Evolutionary conservation across 2,797 vertebrate genomes (phyloP), one percentile per base, ranked within the genome.

Genomic region (Amblyraja radiata): DNA sequence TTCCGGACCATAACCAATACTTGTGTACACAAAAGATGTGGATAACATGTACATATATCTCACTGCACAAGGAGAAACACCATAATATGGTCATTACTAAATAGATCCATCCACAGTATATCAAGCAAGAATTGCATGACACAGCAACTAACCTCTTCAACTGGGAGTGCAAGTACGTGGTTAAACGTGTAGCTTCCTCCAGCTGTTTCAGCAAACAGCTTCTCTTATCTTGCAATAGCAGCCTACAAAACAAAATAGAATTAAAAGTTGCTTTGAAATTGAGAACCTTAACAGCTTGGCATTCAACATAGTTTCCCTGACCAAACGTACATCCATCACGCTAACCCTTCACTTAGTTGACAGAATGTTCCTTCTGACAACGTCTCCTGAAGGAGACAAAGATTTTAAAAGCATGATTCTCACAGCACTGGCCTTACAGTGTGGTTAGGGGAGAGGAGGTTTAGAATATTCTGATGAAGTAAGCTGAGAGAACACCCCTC

Each of bases 111-210:
- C 25, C 13, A 92, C 3, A 54, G n/a, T 25, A 28, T 28, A 54
- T 14, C 10, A 58, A 46, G 10, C 14, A 74, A 46, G 93, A n/a
- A 16, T n/a, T 39, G n/a, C 32, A 46, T 18, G 25, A 73, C 8
- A 28, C 58, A 65, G 80, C 14, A 78, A 36, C 84, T 88, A 68
- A 99, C 98, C 98, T 99, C 96, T 98, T 99, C 93, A 99, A 97
- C 96, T 99, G 99, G 76, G 98, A 98, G 95, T 98, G 98, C 93
- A 99, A 97, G 96, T 99, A 99, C 9, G 98, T 99, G 77, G 97
- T 97, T 95, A 99, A 96, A 93, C 97, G 97, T 0, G 98, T 99
- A 4, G 98, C 98, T 95, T 99, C 98, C 96, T 99, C 98, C 94
- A 99, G 96, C 94, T 99, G 98, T 95, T 97, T 97, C 94, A 99